Evolutionary conservation across 2,888 invertebrate genomes (phyloP), one percentile per base, ranked within the genome.

Genomic region (Bhutanitis thaidina): DNA sequence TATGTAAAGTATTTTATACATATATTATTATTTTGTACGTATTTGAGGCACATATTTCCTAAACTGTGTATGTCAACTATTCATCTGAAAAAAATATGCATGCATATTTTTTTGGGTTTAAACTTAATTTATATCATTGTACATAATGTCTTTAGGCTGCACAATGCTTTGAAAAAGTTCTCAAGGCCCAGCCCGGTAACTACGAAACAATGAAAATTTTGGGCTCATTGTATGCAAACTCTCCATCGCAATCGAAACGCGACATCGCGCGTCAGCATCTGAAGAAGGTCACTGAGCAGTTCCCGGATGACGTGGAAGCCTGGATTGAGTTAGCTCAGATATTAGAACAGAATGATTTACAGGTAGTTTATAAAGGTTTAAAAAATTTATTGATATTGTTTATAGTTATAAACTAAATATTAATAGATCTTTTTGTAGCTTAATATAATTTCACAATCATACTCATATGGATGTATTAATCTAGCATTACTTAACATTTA

Each of bases 191-290:
- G 76, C 98, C 99, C 0, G 97, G 97, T 30, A 99, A 99, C 89
- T 98, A 98, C 71, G 99, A 99, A 81, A 98, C 99, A 0, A 98
- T 99, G 97, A 99, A 99, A 89, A 99, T 99, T 63, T 91, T 99
- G 8, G 99, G 99, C 1, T 98, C 98, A 0, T 88, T 99, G 0
- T 99, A 99, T 77, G 98, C 99, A 0, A 95, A 94, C 70, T 97
- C 97, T 0, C 90, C 93, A 12, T 97, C 96, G 2, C 97, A 97
- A 73, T 94, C 96, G 0, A 97, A 97, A 77, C 91, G 98, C 7
- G 97, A 98, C 64, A 96, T 97, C 57, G 98, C 98, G 0, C 95
- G 97, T 74, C 96, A 95, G 65, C 97, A 98, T 80, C 90, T 99
- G 45, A 95, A 97, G 74, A 99, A 98, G 85, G 96, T 96, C 15